Percentiles rank a stretch among this genome's conserved stretches.
These are phyloP conservation scores for Oscheius sp. DNA, from an alignment of 2,888 invertebrate species.

Conservation along the genomic window DNA sequence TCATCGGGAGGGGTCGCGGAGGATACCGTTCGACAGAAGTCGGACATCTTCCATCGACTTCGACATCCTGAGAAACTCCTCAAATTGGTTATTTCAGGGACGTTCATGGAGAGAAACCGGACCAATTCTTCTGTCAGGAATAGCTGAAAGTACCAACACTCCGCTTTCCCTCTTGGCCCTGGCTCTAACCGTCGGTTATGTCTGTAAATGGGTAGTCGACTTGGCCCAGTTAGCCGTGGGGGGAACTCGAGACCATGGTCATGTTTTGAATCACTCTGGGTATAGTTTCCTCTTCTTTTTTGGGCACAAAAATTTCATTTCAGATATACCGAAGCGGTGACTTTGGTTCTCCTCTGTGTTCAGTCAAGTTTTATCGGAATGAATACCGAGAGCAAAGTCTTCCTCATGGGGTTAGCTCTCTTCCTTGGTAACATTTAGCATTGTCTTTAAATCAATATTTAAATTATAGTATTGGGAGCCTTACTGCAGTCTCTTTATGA, in stretches of 20 bases:
- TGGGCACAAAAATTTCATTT: neutral
- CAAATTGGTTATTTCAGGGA: conserved; percentile 37
- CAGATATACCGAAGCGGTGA: conserved; percentile 78
- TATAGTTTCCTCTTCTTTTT: conserved; percentile 17
- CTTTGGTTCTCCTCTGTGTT: conserved; percentile 76
- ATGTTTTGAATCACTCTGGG: conserved; percentile 59
- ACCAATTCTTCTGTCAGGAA: conserved; percentile 56
- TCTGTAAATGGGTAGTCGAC: conserved; percentile 57
- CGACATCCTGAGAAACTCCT: no score
- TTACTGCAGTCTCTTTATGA: conserved; percentile 78
- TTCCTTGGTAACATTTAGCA: conserved; percentile 73
- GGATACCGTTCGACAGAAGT: no score
- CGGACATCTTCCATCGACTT: no score
- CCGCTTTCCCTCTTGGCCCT: conserved; percentile 77
- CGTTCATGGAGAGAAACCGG: conserved; percentile 57
- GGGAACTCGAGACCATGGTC: conserved; percentile 51
- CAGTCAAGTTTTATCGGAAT: conserved; percentile 77
- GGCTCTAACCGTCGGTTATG: conserved; percentile 75
- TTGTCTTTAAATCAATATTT: neutral
- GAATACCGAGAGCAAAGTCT: conserved; percentile 76
- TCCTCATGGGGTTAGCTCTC: conserved; percentile 77
- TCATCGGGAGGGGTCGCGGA: no score
- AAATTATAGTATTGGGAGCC: conserved; percentile 75
- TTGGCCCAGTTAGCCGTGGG: conserved; percentile 48
- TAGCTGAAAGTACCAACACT: conserved; percentile 73